Evolutionary conservation across 1,140 invertebrate genomes (phyloP).

Genomic region (Littorina saxatilis): DNA sequence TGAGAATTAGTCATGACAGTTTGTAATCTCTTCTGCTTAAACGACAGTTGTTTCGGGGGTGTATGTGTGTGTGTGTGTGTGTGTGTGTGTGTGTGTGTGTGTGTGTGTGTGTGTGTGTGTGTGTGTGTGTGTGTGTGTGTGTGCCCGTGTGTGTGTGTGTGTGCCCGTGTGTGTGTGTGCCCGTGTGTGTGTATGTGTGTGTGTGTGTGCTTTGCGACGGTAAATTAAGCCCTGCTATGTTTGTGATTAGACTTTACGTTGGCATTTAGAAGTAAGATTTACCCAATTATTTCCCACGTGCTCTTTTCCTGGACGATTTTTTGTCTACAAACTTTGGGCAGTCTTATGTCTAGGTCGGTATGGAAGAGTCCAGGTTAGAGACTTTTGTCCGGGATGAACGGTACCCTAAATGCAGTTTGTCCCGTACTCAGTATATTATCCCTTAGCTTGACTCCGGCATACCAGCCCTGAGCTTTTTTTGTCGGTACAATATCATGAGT

Average conservation of each 20-base stretch:
- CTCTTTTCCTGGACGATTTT: not conserved
- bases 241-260: too few relatives aligned
- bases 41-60: not conserved
- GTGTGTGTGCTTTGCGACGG: too few relatives aligned
- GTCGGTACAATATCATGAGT: too few relatives aligned
- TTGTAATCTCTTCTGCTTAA: too few relatives aligned
- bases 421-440: too few relatives aligned
- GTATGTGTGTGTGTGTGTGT: not conserved
- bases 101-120: constrained; percentile 9
- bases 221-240: not conserved
- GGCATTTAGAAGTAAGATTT: too few relatives aligned
- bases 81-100: not conserved
- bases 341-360: not conserved
- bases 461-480: too few relatives aligned
- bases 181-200: not conserved
- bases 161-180: not conserved
- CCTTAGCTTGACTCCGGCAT: too few relatives aligned
- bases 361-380: too few relatives aligned
- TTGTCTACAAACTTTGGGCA: not conserved
- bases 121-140: constrained; percentile 13
- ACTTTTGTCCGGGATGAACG: too few relatives aligned
- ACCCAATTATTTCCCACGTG: not conserved
- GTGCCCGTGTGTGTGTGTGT: not conserved
- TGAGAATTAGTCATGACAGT: too few relatives aligned
- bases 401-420: too few relatives aligned